Percentiles rank a stretch among this genome's conserved stretches.
Conservation (phyloP, 2,888 invertebrate species). For the Disparrhopalites patrizii region DNA sequence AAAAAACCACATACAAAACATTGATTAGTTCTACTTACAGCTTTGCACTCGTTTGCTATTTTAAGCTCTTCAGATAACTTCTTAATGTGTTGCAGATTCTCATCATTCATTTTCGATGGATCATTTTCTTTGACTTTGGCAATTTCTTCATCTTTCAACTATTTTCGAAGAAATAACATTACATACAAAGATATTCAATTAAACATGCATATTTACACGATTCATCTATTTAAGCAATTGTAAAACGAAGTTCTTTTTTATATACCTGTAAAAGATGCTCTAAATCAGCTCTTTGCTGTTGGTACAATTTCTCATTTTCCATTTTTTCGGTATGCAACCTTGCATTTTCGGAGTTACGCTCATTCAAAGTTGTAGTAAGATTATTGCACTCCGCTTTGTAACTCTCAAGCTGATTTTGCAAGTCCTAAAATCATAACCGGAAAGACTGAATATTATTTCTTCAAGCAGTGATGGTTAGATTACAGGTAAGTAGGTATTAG, state of each 20-base stretch:
- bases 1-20: too few relatives aligned
- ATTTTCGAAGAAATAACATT: not conserved
- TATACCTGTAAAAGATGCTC: not conserved
- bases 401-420: not conserved
- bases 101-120: conserved; percentile 9
- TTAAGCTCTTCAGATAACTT: conserved; percentile 10
- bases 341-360: not conserved
- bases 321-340: conserved; percentile 1
- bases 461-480: too few relatives aligned
- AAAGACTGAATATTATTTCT: too few relatives aligned
- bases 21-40: not conserved
- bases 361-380: conserved; percentile 7
- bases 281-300: not conserved
- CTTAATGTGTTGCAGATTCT: not conserved
- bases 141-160: conserved; percentile 21
- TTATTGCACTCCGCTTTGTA: not conserved
- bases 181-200: not conserved
- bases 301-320: not conserved
- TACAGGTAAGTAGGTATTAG: too few relatives aligned
- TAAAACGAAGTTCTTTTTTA: too few relatives aligned
- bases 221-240: not conserved
- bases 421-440: not conserved
- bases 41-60: not conserved
- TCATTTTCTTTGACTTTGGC: conserved; percentile 8
- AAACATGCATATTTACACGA: not conserved